Base-by-base conservation (phyloP, 2,888 invertebrate genomes). In the Hyles lineata region DNA sequence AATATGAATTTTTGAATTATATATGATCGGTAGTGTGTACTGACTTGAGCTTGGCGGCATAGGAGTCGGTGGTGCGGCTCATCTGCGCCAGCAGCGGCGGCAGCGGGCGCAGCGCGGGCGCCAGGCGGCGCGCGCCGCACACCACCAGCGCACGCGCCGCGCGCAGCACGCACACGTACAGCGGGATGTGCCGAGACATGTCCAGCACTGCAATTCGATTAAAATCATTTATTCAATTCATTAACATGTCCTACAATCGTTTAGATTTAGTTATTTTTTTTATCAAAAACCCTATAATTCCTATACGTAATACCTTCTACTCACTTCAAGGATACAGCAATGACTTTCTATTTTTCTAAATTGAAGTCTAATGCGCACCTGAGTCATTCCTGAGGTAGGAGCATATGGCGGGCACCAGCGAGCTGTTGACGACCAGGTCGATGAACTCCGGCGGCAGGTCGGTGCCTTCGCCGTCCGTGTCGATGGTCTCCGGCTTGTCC, bases 181-280 rank as follows among this genome's bases (percentile, higher is more conserved):
- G 95, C 35, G 98, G 98, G 91, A 99, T 98, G 94, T 99, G 99
- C 23, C 98, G 96, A n/a, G 99, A 98, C 97, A 99, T 98, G 93
- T 99, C 99, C 89, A 99, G 93, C 80, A 99, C 99, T 95, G 88
- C n/a, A 79, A 4, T n/a, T n/a, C n/a, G n/a, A n/a, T n/a, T n/a
- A n/a, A n/a, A n/a, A n/a, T n/a, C n/a, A n/a, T n/a, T n/a, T n/a
- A n/a, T n/a, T n/a, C n/a, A n/a, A n/a, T n/a, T n/a, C n/a, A n/a
- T n/a, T n/a, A n/a, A n/a, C n/a, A n/a, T n/a, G n/a, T n/a, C n/a
- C n/a, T n/a, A n/a, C n/a, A n/a, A n/a, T n/a, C n/a, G n/a, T n/a
- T n/a, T n/a, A n/a, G n/a, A n/a, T n/a, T n/a, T n/a, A n/a, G n/a
- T n/a, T n/a, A n/a, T n/a, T n/a, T n/a, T n/a, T n/a, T n/a, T n/a